Percentiles rank a stretch among this genome's conserved stretches.
Conservation (phyloP, 2,888 invertebrate genomes). For the Oligia latruncula region DNA sequence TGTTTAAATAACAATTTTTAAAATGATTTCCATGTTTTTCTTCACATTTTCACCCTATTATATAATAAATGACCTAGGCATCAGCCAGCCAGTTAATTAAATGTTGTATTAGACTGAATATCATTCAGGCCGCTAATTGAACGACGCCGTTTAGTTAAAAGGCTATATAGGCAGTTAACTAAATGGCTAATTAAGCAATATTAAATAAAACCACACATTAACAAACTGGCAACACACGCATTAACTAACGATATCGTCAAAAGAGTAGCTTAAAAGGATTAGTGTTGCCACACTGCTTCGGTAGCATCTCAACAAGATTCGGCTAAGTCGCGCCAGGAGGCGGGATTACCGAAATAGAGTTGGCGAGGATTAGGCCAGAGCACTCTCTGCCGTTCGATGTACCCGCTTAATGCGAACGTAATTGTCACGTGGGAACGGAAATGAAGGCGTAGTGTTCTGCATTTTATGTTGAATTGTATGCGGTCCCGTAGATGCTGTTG, state of each 20-base stretch:
- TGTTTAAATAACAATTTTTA: too few species aligned
- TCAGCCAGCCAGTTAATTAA: too few species aligned
- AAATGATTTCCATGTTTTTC: too few species aligned
- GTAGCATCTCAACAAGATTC: constrained; percentile 77
- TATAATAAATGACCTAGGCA: too few species aligned
- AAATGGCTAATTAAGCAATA: too few species aligned
- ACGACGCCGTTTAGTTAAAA: too few species aligned
- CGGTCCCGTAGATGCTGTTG: neutral
- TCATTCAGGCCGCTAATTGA: too few species aligned
- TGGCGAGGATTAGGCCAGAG: constrained; percentile 76
- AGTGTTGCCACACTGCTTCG: constrained; percentile 68
- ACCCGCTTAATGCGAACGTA: constrained; percentile 43
- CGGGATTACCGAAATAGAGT: constrained; percentile 81
- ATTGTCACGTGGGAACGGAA: constrained; percentile 31
- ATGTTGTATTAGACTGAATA: too few species aligned
- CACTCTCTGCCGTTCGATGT: constrained; percentile 59
- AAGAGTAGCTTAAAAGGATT: constrained; percentile 79
- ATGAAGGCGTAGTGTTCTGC: constrained; percentile 8
- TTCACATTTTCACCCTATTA: too few species aligned
- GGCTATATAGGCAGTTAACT: too few species aligned
- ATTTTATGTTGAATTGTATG: constrained; percentile 3
- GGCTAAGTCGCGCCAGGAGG: constrained; percentile 76
- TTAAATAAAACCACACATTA: constrained; percentile 35
- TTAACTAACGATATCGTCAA: constrained; percentile 77
- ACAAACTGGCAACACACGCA: constrained; percentile 60